Evolutionary conservation across 2,797 vertebrate species (phyloP), one percentile per base, ranked within the genome.

Genomic region (Falco rusticolus): DNA sequence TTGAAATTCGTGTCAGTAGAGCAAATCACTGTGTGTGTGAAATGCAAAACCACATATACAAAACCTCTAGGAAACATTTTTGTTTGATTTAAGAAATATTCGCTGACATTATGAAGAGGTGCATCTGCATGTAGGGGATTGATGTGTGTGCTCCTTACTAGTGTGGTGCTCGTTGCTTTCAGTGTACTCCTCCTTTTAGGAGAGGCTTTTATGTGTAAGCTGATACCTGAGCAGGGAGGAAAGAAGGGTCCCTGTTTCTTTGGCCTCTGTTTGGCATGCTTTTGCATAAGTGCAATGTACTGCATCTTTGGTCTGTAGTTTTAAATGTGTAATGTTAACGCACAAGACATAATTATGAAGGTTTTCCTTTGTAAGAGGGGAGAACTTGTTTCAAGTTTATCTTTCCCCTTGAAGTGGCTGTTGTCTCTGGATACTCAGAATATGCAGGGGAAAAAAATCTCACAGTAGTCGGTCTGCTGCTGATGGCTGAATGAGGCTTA

Each of bases 401-500:
- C 26, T 48, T 90, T 82, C 39, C 19, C 24, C 71, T 59, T 53
- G 13, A 89, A 74, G 21, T 47, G 37, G 18, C 25, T 60, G 22
- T 87, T 80, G 57, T 77, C 20, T 61, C 31, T 84, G 63, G 63
- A 57, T 48, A 19, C 18, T 74, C 29, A n/a, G 63, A 50, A 48
- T 85, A 48, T 39, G 59, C 78, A 89, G 83, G 83, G 78, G 33
- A 16, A 15, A 66, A 68, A 87, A 69, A 72, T 54, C 60, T 90
- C 71, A 9, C 19, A 13, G 34, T 54, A 94, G 82, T 91, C 87
- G 95, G 57, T 48, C 64, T 90, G 65, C 61, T 76, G 84, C 2
- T 81, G 89, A 47, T 95, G 61, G 85, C 56, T 90, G 84, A 86
- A 82, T 95, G 79, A 90, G 56, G 12, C 65, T 76, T 87, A 82